A percentile compares a stretch with the other conserved stretches of the same genome.
These are phyloP conservation scores for Schizopygopsis pylzovi DNA, from an alignment of 2,797 vertebrate species.

Conservation along the genomic window DNA sequence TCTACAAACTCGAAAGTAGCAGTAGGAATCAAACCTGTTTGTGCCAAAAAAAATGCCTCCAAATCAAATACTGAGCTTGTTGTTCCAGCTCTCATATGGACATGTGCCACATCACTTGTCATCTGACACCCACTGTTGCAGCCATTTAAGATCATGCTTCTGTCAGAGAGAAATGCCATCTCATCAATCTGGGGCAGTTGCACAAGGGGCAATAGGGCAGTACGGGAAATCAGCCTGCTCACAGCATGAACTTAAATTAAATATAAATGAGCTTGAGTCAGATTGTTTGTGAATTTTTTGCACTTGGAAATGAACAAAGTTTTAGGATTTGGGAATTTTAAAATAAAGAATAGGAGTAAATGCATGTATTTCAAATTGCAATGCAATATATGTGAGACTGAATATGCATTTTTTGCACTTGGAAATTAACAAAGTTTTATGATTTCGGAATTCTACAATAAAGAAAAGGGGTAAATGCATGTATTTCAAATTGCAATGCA, in stretches of 20 bases:
- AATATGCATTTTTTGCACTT: background rate
- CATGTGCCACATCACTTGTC: constrained; percentile 66
- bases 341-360: background rate
- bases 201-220: constrained; percentile 53
- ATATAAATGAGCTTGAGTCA: background rate
- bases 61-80: background rate
- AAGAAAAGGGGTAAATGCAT: background rate
- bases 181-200: constrained; percentile 74
- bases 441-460: background rate
- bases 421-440: background rate
- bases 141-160: constrained; percentile 68
- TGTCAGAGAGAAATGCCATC: constrained; percentile 71
- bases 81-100: constrained; percentile 34
- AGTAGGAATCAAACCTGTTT: constrained; percentile 1
- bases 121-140: constrained; percentile 74
- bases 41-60: background rate
- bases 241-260: background rate
- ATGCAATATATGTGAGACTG: background rate
- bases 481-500: background rate
- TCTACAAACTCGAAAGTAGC: constrained; percentile 20
- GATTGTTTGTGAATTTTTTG: no score
- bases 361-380: background rate
- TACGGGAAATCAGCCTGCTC: constrained; percentile 51
- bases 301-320: background rate
- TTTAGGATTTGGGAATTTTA: background rate